Evolutionary conservation across 2,113 vertebrate genomes (phyloP), one percentile per base, ranked within the genome.

Genomic region (Corythornis vintsioides): DNA sequence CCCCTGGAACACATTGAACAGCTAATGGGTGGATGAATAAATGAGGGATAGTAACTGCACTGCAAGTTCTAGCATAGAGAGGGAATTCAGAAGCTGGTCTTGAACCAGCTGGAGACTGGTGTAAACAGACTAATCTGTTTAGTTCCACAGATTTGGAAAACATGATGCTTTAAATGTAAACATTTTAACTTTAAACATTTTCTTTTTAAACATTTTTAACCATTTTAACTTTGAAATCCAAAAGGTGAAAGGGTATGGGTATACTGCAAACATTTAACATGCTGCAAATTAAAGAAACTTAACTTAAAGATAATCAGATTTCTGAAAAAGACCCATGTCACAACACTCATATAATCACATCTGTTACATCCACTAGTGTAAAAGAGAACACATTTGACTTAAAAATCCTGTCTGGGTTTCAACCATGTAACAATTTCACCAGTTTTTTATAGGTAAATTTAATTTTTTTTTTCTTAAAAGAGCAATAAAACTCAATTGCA

Each of bases 1-100:
- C 17, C 98, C 99, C 99, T 99, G 96, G 61, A 93, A 95, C 83
- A 93, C 69, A 64, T 53, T 29, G 71, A 75, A 70, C 65, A 86
- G 40, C 35, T 56, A 43, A 83, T 2, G 26, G 28, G 11, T 43
- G 53, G 25, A n/a, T 56, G 9, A 92, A 43, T 59, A 85, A 64
- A 57, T 3, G 1, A 47, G 47, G 3, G 14, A 38, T 13, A 52
- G 72, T 43, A 87, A 76, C 7, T n/a, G 31, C 9, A 33, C 18
- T 28, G 43, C n/a, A 71, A 71, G 50, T 59, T 63, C 67, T 31
- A 87, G 50, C 71, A 45, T 1, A 70, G 64, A 63, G 25, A 76
- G 26, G 55, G 84, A 73, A 64, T 57, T 88, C 57, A 21, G 21
- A 73, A 70, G 25, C 31, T 50, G 9, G 10, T 28, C 42, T 85